Conservation (phyloP, 2,888 invertebrate species). For the Calameuta filiformis region DNA sequence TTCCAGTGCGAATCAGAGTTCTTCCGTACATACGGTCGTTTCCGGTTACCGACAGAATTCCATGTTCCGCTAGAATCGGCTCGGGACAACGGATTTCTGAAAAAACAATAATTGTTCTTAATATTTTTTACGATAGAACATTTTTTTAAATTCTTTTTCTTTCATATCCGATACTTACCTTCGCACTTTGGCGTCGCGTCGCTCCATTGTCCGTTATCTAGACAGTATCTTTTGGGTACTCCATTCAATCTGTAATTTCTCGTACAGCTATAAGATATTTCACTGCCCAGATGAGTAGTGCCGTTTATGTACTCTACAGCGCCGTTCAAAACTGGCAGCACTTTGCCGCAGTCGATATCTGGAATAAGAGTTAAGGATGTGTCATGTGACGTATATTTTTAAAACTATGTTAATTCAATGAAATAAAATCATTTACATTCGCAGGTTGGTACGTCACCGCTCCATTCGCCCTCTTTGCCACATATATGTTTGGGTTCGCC, state of each 20-base stretch:
- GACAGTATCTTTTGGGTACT: conserved; percentile 77
- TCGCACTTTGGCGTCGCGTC: conserved; percentile 88
- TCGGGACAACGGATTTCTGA: conserved; percentile 89
- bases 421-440: conserved; percentile 74
- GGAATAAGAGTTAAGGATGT: conserved; percentile 18
- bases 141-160: conserved; percentile 1
- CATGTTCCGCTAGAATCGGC: conserved; percentile 84
- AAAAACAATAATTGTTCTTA: conserved; percentile 26
- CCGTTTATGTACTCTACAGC: conserved; percentile 80
- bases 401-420: neutral
- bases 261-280: conserved; percentile 83
- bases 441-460: conserved; percentile 82
- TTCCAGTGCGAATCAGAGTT: conserved; percentile 77
- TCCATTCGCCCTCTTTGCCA: conserved; percentile 85
- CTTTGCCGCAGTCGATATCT: conserved; percentile 92
- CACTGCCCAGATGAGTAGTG: conserved; percentile 84
- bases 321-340: conserved; percentile 83
- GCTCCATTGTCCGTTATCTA: conserved; percentile 84
- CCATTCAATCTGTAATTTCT: conserved; percentile 85
- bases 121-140: neutral
- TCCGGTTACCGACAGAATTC: conserved; percentile 88
- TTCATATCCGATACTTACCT: conserved; percentile 68
- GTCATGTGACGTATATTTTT: neutral
- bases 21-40: conserved; percentile 91
- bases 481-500: conserved; percentile 80